These are phyloP conservation scores for Bubalus kerabau DNA, from an alignment of 2,113 vertebrate genomes.

Conservation along the genomic window DNA sequence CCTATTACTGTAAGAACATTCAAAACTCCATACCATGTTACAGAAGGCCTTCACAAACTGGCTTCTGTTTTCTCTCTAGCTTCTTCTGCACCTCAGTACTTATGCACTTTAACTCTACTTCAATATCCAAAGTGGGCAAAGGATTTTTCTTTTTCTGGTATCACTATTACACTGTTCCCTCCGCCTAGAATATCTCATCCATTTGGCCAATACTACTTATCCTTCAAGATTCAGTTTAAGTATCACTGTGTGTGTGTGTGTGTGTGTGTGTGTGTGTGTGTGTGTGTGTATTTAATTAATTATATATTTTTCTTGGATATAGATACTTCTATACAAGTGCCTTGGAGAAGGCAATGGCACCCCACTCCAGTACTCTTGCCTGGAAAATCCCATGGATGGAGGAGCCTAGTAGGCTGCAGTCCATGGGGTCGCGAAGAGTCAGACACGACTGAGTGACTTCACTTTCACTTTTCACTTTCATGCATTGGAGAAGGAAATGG, in stretches of 20 bases:
- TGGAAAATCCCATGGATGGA: no score
- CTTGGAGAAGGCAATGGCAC: no score
- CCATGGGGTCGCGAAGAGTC: no score
- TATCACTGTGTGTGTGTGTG: background rate
- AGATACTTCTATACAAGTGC: background rate
- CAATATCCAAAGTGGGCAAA: background rate
- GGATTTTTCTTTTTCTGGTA: background rate
- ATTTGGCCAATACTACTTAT: background rate
- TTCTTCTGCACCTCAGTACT: background rate
- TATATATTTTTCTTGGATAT: background rate
- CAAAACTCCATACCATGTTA: background rate
- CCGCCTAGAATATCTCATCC: background rate
- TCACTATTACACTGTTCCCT: background rate
- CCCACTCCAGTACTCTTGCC: no score
- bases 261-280: background rate
- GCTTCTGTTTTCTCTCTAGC: background rate
- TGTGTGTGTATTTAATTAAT: background rate
- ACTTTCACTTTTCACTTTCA: no score
- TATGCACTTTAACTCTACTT: background rate
- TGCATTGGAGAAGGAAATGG: no score
- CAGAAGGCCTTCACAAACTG: background rate
- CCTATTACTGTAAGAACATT: background rate
- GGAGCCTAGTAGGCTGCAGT: no score
- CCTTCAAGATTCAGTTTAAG: background rate
- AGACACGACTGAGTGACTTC: no score